These are phyloP conservation scores for Octopus sinensis DNA, from an alignment of 1,140 invertebrate species.

Conservation along the genomic window DNA sequence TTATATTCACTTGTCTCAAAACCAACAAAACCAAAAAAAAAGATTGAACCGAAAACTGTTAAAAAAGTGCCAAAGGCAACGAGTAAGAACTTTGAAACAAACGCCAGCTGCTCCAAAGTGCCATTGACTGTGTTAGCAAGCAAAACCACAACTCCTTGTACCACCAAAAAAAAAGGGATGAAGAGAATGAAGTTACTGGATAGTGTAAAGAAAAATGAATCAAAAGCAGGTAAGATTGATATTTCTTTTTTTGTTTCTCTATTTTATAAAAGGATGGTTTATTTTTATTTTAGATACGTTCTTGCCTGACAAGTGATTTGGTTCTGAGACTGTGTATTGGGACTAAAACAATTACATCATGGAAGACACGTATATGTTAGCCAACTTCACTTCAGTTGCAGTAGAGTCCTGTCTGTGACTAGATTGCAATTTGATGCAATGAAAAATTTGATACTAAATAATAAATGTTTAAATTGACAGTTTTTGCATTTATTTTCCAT, in stretches of 20 bases:
- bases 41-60: neutral
- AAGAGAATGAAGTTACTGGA: neutral
- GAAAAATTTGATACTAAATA: too few relatives aligned
- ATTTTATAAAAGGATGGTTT: neutral
- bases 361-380: too few relatives aligned
- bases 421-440: too few relatives aligned
- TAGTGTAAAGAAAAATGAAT: neutral
- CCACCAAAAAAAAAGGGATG: neutral
- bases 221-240: slow-evolving; percentile 1
- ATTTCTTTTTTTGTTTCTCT: neutral
- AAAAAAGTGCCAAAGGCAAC: neutral
- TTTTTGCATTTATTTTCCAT: too few relatives aligned
- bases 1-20: neutral
- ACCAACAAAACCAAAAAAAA: neutral
- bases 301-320: too few relatives aligned
- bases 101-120: neutral
- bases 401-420: too few relatives aligned
- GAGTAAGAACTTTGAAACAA: neutral
- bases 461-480: too few relatives aligned
- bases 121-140: neutral
- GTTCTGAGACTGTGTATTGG: too few relatives aligned
- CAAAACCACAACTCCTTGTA: neutral
- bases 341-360: too few relatives aligned
- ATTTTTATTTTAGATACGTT: too few relatives aligned
- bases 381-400: too few relatives aligned